Conservation (phyloP, 2,888 invertebrate species). For the Ornithoptera alexandrae region DNA sequence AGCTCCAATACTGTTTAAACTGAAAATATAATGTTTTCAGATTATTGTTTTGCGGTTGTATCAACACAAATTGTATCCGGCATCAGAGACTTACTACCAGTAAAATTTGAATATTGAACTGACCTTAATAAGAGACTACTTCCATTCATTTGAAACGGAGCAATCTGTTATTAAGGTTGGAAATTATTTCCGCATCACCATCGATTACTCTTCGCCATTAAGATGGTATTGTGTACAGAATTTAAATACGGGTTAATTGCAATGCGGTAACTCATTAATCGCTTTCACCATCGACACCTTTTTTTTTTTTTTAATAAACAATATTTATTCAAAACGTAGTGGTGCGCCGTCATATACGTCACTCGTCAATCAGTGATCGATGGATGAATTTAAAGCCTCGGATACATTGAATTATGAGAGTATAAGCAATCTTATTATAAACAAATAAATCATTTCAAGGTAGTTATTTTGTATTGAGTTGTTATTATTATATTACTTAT, state of each 20-base stretch:
- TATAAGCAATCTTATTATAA: background rate
- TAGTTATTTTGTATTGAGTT: no score
- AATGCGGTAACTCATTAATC: slow-evolving; percentile 17
- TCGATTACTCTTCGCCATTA: slow-evolving; percentile 14
- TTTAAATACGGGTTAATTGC: slow-evolving; percentile 28
- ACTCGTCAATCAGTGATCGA: slow-evolving; percentile 24
- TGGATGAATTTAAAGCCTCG: slow-evolving; percentile 12
- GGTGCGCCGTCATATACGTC: slow-evolving; percentile 10
- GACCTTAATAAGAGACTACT: no score
- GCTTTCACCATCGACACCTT: slow-evolving; percentile 1
- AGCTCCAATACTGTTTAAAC: no score
- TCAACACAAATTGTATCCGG: no score
- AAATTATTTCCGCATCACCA: slow-evolving; percentile 7
- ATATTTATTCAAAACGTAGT: slow-evolving; percentile 14
- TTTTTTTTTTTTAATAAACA: slow-evolving; percentile 9
- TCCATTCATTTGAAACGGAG: no score
- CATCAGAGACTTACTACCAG: no score
- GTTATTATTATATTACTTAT: no score
- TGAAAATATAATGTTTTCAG: no score
- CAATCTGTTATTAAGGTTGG: background rate
- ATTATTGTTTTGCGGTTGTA: no score
- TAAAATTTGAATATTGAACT: no score
- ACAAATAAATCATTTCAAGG: background rate
- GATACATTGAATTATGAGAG: slow-evolving; percentile 1
- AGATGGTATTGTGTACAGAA: slow-evolving; percentile 12